Evolutionary conservation across 2,797 vertebrate genomes (phyloP), one percentile per base, ranked within the genome.

Genomic region (Gymnocypris eckloni): DNA sequence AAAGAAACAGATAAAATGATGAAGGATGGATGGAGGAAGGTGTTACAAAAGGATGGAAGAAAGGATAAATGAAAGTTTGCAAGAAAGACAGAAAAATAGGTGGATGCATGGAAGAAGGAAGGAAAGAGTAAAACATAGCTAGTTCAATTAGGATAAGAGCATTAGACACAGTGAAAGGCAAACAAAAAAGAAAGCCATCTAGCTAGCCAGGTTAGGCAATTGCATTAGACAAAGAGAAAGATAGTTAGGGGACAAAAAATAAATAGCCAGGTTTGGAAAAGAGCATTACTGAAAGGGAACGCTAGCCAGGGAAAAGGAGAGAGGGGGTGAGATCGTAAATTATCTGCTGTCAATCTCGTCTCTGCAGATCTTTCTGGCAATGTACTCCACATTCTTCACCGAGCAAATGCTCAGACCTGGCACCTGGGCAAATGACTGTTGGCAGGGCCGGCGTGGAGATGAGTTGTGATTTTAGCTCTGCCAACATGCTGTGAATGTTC

Each of bases 361-460:
- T 86, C 86, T 50, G 45, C 71, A 56, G 87, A 75, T 72, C 66
- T 72, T 70, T 72, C 86, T 85, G 81, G 86, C 84, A 82, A 8
- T 11, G 72, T 54, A 75, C 11, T 20, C 37, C 78, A 84, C 83
- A 77, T 90, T 91, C 83, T 83, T 87, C 88, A 89, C 81, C 18
- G 50, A 67, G 76, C 79, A 87, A 88, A 89, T 82, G 76, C 87
- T 83, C 67, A 59, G 80, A 39, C 41, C 86, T 89, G 87, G 87
- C 90, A 86, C 52, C 61, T 61, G 81, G 61, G 86, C 80, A 86
- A 87, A 89, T 82, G 80, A 75, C 79, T 37, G 73, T 43, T 88
- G 88, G 88, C 86, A 73, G 59, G 7, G 66, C 69, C 12, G n/a
- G 67, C 33, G 37, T 77, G 78, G 39, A 64, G 48, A 87, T 85